Conservation (phyloP, 2,888 invertebrate genomes). For the Hirtodrosophila confusa region DNA sequence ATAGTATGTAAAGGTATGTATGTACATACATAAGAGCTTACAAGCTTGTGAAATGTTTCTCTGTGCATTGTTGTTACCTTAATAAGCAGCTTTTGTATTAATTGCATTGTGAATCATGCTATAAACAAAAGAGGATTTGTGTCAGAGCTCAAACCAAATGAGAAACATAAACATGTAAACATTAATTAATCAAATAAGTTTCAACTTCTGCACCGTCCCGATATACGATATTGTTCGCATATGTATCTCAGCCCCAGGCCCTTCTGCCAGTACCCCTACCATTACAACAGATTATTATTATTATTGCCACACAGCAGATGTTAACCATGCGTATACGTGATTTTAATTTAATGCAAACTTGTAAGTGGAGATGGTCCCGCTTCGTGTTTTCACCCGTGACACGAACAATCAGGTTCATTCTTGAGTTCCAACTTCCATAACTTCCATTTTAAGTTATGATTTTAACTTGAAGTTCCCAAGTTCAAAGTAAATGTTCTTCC, state of each 20-base stretch:
- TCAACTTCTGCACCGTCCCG: not conserved
- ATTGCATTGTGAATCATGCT: conserved; percentile 22
- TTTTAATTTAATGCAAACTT: conserved; percentile 24
- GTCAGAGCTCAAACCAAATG: conserved; percentile 4
- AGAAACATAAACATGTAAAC: conserved; percentile 20
- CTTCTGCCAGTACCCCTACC: not conserved
- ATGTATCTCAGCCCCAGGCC: not conserved
- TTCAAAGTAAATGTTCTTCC: too few species aligned
- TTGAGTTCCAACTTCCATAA: too few species aligned
- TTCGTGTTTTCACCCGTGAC: too few species aligned
- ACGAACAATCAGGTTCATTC: too few species aligned
- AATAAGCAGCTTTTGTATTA: conserved; percentile 16
- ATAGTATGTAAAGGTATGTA: not conserved
- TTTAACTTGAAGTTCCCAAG: too few species aligned
- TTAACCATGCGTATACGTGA: conserved; percentile 61
- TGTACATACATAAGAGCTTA: not conserved
- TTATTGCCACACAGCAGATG: conserved; percentile 11
- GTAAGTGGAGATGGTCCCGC: too few species aligned
- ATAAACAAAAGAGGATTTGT: conserved; percentile 22
- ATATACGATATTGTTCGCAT: too few species aligned
- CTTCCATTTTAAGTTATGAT: too few species aligned
- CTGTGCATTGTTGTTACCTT: conserved; percentile 10
- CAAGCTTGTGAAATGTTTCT: not conserved
- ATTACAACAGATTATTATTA: not conserved
- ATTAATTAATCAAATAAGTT: conserved; percentile 20